phyloP scores from a whole-genome alignment of 2,113 vertebrate genomes.

The Mungos mungo region DNA sequence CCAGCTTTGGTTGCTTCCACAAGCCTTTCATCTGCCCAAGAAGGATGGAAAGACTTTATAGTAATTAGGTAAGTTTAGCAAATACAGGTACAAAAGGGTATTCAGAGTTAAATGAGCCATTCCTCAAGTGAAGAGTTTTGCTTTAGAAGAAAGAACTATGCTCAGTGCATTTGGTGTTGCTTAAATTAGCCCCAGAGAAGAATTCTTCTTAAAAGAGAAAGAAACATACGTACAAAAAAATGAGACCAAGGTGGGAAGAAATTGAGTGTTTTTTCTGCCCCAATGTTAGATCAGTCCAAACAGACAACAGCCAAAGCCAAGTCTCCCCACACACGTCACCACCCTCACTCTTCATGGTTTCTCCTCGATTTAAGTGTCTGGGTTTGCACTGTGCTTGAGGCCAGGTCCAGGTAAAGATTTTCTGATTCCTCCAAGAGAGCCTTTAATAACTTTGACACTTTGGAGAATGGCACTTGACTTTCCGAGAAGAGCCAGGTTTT shows the following conservation, averaged over 20 bases:
- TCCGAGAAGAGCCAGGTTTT: background rate
- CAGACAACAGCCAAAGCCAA: background rate
- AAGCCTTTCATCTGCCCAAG: constrained; percentile 22
- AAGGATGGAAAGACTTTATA: constrained; percentile 42
- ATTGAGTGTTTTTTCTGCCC: background rate
- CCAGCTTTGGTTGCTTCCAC: background rate
- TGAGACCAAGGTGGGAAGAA: background rate
- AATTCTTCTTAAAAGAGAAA: background rate
- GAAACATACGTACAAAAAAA: background rate
- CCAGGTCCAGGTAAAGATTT: background rate
- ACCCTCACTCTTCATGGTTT: background rate
- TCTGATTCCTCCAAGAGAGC: background rate
- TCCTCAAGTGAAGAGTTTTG: constrained; percentile 46
- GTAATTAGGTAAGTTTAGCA: constrained; percentile 62
- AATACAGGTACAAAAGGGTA: background rate
- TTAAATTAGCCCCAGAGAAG: background rate
- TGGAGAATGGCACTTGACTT: background rate
- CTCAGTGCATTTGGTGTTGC: background rate
- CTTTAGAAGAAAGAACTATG: constrained; percentile 24
- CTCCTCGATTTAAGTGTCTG: background rate
- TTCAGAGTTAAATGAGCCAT: constrained; percentile 40
- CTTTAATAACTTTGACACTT: background rate
- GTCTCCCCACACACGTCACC: background rate
- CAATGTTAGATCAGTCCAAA: background rate
- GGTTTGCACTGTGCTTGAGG: background rate